Base-by-base conservation (phyloP, 2,113 vertebrate species). In the Neodon shergylaensis region DNA sequence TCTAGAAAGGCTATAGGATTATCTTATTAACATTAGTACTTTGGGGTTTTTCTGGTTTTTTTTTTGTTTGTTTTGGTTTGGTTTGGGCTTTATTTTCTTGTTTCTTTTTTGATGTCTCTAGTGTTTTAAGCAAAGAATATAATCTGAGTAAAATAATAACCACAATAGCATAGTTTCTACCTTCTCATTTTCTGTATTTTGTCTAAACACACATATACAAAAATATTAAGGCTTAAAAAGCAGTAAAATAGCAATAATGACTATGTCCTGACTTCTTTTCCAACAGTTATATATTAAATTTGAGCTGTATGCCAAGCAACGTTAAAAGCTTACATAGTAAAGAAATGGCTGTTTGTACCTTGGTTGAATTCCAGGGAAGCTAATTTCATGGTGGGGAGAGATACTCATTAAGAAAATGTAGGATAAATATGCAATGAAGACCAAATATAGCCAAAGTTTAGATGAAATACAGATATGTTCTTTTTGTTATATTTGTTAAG, bases 261-360 rank as follows among this genome's bases (percentile, higher is more conserved):
- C 3, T 58, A 1, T 72, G 22, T 22, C 83, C 0, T 87, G 54
- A 10, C 13, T 72, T 93, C 8, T 36, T 90, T 92, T 61, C 17
- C 49, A 90, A 94, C 10, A 93, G 70, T 47, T 81, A 24, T 44
- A 49, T 77, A 47, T 72, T 83, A 74, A 90, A 94, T 19, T 84
- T 7, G 7, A 84, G 19, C 65, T 90, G 65, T 10, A 65, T 52
- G 5, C 1, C 65, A 88, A 90, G 4, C 3, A 63, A 13, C 22
- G 16, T 85, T 76, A 68, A 77, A 63, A 74, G 66, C 47, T 76
- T 81, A 3, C 74, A n/a, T 52, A 70, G 26, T 74, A 26, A 74
- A 65, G 81, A 26, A 7, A 44, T 4, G 2, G 17, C 22, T 88
- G 12, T 16, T 83, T 49, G 63, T 83, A 70, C 39, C 31, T 66